phyloP scores from a whole-genome alignment of 2,797 vertebrate species.

The Malacoraja senta region DNA sequence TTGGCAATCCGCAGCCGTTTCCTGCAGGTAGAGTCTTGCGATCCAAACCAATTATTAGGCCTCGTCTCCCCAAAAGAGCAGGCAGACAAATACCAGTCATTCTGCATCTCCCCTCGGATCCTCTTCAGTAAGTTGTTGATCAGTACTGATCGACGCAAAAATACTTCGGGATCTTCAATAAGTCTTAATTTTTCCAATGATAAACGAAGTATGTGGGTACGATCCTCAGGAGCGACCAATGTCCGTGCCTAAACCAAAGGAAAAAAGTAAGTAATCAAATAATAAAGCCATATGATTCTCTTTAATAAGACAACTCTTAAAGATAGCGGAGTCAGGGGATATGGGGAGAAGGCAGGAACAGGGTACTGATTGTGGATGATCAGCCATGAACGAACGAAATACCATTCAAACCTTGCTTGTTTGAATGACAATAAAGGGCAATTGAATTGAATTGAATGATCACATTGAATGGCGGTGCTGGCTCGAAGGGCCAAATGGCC shows the following conservation, averaged over 20 bases:
- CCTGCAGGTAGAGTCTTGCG: slow-evolving; percentile 71
- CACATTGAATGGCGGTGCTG: too few species aligned
- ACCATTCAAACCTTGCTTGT: too few species aligned
- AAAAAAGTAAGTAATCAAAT: background rate
- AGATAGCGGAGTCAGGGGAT: too few species aligned
- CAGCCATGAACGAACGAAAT: too few species aligned
- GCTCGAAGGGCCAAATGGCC: too few species aligned
- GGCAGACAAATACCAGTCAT: slow-evolving; percentile 83
- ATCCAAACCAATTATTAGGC: slow-evolving; percentile 65
- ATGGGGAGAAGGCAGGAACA: too few species aligned
- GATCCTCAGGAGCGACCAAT: slow-evolving; percentile 79
- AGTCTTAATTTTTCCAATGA: slow-evolving; percentile 92
- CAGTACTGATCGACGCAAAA: slow-evolving; percentile 85
- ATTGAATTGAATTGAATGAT: too few species aligned
- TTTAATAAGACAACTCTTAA: background rate
- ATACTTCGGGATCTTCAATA: slow-evolving; percentile 88
- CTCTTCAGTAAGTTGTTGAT: slow-evolving; percentile 92
- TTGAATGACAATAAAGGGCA: too few species aligned
- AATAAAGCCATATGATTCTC: background rate
- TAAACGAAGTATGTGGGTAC: slow-evolving; percentile 84
- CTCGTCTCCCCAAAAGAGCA: slow-evolving; percentile 56
- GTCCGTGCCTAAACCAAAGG: slow-evolving; percentile 55
- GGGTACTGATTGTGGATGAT: too few species aligned
- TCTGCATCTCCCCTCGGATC: slow-evolving; percentile 85
- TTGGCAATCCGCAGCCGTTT: slow-evolving; percentile 80